Evolutionary conservation across 2,113 vertebrate genomes (phyloP), one percentile per base, ranked within the genome.

Genomic region (Alligator sinensis): DNA sequence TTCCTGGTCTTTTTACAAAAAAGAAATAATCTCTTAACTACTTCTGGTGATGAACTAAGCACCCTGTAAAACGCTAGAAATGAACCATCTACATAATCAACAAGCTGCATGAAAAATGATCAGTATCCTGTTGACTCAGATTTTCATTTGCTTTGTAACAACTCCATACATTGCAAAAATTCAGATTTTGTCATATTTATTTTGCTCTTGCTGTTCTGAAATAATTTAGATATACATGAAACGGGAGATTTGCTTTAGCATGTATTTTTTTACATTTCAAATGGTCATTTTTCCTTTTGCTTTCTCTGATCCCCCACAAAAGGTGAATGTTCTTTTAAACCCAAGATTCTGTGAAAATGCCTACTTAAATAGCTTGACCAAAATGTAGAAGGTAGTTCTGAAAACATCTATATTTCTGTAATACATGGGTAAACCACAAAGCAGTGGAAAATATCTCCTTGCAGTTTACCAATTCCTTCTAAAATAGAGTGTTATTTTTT

Each of bases 231-330:
- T 93, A 93, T 90, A 92, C 72, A 82, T 90, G 62, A 62, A 90
- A 70, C 81, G 80, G 86, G 84, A 91, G 93, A 78, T 91, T 68
- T 91, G 57, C 82, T 78, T 70, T 90, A 93, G 87, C 82, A 93
- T 96, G 96, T 85, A 91, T 91, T 83, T 94, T 70, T 94, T 94
- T 47, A 47, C 47, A 47, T 9, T 95, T 90, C 86, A 95, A 95
- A 96, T 93, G 80, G 94, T 79, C 80, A 47, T 81, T 94, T 64
- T 95, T 84, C 82, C 61, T 90, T 95, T 95, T 96, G 75, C 61
- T 91, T 82, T 90, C 47, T 7, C 47, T 7, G 7, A 47, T 91
- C 70, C 83, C 87, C 70, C 11, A 34, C 76, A 81, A 95, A 90
- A 96, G 75, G 84, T 95, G 77, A 94, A 58, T 59, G 92, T 84